Conservation (phyloP, 1,140 invertebrate species). For the Dendrolimus punctatus region DNA sequence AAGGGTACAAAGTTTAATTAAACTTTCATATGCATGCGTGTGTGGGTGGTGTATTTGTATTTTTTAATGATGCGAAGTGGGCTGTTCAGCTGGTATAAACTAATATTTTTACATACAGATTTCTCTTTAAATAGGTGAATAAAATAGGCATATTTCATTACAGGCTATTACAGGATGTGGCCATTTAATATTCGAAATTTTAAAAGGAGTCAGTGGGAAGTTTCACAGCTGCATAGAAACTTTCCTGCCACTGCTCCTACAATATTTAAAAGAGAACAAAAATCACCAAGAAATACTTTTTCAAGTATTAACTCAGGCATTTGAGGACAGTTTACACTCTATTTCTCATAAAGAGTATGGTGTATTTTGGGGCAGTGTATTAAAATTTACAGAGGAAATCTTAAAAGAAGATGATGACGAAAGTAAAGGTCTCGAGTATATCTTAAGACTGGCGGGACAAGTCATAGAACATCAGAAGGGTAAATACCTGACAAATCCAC, state of each 20-base stretch:
- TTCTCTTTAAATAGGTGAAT: background rate
- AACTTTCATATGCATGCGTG: too few species aligned
- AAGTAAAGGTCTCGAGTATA: conserved; percentile 49
- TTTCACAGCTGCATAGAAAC: conserved; percentile 85
- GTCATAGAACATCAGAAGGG: conserved; percentile 77
- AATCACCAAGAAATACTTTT: conserved; percentile 74
- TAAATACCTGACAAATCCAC: conserved; percentile 74
- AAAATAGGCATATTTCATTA: conserved; percentile 18
- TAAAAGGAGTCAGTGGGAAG: conserved; percentile 84
- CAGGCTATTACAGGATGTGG: conserved; percentile 83
- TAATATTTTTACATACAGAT: too few species aligned
- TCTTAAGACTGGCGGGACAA: conserved; percentile 74
- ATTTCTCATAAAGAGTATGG: conserved; percentile 75
- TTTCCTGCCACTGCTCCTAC: conserved; percentile 76
- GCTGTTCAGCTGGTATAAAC: too few species aligned
- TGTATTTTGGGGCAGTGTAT: conserved; percentile 74
- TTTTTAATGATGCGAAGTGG: too few species aligned
- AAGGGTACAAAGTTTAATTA: too few species aligned
- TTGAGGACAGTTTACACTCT: conserved; percentile 73
- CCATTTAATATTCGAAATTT: conserved; percentile 88
- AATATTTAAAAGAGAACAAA: conserved; percentile 71
- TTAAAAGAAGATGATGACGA: conserved; percentile 40
- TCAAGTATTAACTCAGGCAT: conserved; percentile 75
- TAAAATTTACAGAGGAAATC: conserved; percentile 45
- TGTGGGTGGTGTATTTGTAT: too few species aligned